Conservation (phyloP, 1,140 invertebrate genomes). For the Monomorium pharaonis region DNA sequence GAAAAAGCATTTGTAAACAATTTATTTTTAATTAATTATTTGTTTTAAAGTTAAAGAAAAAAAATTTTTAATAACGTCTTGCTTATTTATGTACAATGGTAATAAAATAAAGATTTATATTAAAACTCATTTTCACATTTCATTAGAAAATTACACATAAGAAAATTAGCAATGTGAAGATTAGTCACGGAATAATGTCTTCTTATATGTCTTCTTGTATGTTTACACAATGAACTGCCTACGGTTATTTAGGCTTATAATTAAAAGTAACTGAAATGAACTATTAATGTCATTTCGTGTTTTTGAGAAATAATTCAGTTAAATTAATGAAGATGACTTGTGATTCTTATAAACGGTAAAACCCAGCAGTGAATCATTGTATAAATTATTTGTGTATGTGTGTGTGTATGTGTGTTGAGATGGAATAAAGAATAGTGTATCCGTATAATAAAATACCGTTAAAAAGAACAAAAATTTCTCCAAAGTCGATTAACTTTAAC, state of each 20-base stretch:
- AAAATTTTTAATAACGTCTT: not conserved
- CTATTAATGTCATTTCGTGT: not conserved
- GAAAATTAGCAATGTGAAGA: not conserved
- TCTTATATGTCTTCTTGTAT: not conserved
- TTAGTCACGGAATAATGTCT: not conserved
- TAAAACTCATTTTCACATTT: not conserved
- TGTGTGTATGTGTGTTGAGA: not conserved
- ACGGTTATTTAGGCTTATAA: not conserved
- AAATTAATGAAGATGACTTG: not conserved
- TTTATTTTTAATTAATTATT: not conserved
- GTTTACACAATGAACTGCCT: not conserved
- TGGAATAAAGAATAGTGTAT: not conserved
- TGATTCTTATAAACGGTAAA: not conserved
- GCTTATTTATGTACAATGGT: not conserved
- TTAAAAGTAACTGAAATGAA: not conserved
- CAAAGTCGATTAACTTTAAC: constrained; percentile 44
- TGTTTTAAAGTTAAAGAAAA: not conserved
- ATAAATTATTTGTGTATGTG: not conserved
- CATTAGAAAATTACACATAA: not conserved
- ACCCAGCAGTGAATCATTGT: constrained; percentile 7
- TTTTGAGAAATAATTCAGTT: not conserved
- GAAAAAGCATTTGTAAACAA: not conserved
- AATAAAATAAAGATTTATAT: not conserved
- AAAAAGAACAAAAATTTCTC: constrained; percentile 22
- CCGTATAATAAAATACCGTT: not conserved